Percentiles rank a stretch among this genome's conserved stretches.
phyloP scores from a whole-genome alignment of 2,888 invertebrate species.

The Polydrusus cervinus region DNA sequence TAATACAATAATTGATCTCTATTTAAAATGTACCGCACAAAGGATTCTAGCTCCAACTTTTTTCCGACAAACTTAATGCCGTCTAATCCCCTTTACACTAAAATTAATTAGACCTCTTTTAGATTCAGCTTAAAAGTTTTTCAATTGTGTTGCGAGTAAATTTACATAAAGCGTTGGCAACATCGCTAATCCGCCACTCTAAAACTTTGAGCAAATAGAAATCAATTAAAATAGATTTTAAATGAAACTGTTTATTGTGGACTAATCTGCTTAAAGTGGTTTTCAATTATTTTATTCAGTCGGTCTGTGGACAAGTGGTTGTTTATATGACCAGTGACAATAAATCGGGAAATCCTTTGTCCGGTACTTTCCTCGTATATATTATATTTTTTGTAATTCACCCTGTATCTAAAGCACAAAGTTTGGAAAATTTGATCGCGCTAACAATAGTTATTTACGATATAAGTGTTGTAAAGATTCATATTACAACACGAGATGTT shows the following conservation, averaged over 20 bases:
- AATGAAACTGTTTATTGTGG: not conserved
- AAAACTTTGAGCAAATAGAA: constrained; percentile 36
- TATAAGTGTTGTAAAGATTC: too few relatives aligned
- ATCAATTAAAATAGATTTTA: constrained; percentile 26
- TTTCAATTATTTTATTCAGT: too few relatives aligned
- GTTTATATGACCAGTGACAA: too few relatives aligned
- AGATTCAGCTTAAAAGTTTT: constrained; percentile 34
- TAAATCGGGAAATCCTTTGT: too few relatives aligned
- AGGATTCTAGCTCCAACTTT: constrained; percentile 13
- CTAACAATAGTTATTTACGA: too few relatives aligned
- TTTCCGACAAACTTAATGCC: constrained; percentile 9
- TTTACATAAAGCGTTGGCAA: constrained; percentile 39
- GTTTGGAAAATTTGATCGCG: too few relatives aligned
- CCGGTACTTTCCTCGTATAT: too few relatives aligned
- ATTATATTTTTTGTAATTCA: too few relatives aligned
- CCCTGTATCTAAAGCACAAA: too few relatives aligned
- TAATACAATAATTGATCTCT: constrained; percentile 8
- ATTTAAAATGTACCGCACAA: constrained; percentile 12
- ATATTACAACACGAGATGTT: too few relatives aligned
- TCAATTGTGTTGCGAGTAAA: constrained; percentile 35
- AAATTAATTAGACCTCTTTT: constrained; percentile 35
- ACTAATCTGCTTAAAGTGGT: too few relatives aligned
- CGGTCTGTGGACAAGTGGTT: too few relatives aligned
- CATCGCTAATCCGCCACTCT: constrained; percentile 25
- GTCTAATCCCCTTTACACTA: constrained; percentile 28